phyloP scores from a whole-genome alignment of 92 coral and sea anemone genomes.

The Isaurus tuberculatus region DNA sequence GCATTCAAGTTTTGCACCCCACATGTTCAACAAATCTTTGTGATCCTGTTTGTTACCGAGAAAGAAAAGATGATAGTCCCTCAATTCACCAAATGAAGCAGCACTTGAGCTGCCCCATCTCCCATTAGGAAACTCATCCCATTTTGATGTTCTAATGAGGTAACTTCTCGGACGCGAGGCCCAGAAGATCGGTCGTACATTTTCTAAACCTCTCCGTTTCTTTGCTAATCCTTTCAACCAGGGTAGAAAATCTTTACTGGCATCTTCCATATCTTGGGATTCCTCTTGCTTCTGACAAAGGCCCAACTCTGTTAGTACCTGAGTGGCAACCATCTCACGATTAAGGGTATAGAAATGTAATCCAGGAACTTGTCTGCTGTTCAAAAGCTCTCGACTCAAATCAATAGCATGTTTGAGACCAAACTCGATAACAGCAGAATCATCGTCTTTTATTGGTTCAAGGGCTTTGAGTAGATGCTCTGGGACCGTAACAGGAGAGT shows the following conservation, averaged over 20 bases:
- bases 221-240: constrained; percentile 71
- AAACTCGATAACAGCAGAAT: constrained; percentile 60
- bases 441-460: constrained; percentile 72
- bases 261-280: constrained; percentile 34
- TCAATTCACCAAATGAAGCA: constrained; percentile 87
- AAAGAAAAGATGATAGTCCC: constrained; percentile 79
- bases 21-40: constrained; percentile 74
- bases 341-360: constrained; percentile 83
- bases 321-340: constrained; percentile 65
- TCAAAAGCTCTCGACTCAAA: constrained; percentile 71
- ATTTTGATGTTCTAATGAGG: constrained; percentile 81
- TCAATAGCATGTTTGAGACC: constrained; percentile 75
- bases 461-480: constrained; percentile 69
- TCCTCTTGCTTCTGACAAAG: constrained; percentile 32
- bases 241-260: constrained; percentile 54
- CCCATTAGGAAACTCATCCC: constrained; percentile 90
- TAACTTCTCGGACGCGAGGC: constrained; percentile 87
- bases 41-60: constrained; percentile 60
- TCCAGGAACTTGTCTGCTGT: constrained; percentile 75
- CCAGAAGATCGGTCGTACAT: constrained; percentile 91
- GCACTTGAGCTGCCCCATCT: constrained; percentile 88
- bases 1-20: constrained; percentile 77
- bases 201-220: constrained; percentile 71
- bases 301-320: constrained; percentile 60
- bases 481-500: constrained; percentile 70